A percentile compares a stretch with the other conserved stretches of the same genome.
phyloP scores from a whole-genome alignment of 92 coral and sea anemone genomes.

The Meandrina meandrites region DNA sequence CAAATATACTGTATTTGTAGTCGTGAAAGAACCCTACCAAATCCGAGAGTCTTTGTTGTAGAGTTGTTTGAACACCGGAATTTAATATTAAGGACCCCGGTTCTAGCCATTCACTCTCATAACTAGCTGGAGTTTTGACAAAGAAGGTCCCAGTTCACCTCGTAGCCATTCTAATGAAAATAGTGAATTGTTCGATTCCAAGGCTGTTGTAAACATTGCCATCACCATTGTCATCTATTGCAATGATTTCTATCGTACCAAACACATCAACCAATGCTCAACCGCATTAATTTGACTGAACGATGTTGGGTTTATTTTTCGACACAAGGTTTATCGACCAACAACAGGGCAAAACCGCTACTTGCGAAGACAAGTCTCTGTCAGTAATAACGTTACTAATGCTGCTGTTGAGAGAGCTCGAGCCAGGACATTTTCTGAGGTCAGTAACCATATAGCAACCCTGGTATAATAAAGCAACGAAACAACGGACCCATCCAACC shows the following conservation, averaged over 20 bases:
- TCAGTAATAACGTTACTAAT: neutral
- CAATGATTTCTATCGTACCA: neutral
- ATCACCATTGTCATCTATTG: neutral
- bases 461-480: neutral
- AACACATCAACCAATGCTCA: neutral
- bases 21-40: too few species aligned
- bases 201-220: neutral
- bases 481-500: neutral
- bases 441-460: neutral
- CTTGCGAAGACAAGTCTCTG: slow-evolving; percentile 3
- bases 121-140: neutral
- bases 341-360: neutral
- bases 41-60: too few species aligned
- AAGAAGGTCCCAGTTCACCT: neutral
- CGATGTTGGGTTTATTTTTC: neutral
- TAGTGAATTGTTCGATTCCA: neutral
- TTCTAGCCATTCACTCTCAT: neutral
- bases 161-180: too few species aligned
- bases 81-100: too few species aligned
- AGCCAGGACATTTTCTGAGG: slow-evolving; percentile 40
- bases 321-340: neutral
- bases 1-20: too few species aligned
- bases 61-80: neutral
- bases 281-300: neutral
- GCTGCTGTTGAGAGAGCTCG: slow-evolving; percentile 5